Conservation (phyloP, 1,140 invertebrate species). For the Liolophura sinensis region DNA sequence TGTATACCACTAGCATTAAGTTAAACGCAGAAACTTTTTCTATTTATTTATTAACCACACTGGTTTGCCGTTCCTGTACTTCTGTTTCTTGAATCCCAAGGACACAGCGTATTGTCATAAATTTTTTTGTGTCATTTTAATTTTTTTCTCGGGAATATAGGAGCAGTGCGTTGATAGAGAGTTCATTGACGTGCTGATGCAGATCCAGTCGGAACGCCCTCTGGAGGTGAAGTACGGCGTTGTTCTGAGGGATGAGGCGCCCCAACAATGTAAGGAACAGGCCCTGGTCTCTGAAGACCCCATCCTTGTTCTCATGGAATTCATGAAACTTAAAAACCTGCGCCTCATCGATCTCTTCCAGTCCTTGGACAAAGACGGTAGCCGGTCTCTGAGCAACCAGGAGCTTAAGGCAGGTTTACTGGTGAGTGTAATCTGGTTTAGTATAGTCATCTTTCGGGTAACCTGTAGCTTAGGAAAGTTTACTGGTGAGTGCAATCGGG, state of each 20-base stretch:
- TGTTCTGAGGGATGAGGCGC: conserved; percentile 29
- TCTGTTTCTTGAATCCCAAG: not conserved
- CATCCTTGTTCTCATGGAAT: conserved; percentile 42
- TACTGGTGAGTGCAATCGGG: too few species aligned
- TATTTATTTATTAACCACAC: not conserved
- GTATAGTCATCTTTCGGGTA: conserved; percentile 29
- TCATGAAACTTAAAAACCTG: conserved; percentile 50
- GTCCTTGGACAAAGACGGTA: conserved; percentile 41
- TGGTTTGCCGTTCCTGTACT: not conserved
- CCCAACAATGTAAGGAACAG: conserved; percentile 19
- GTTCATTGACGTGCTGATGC: conserved; percentile 6
- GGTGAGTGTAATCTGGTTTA: too few species aligned
- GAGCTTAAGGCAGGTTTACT: conserved; percentile 37
- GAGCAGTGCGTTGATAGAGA: not conserved
- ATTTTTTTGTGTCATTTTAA: too few species aligned
- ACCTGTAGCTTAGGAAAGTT: too few species aligned
- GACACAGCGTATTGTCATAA: too few species aligned
- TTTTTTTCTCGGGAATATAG: not conserved
- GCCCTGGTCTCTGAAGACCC: conserved; percentile 45
- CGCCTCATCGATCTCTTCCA: conserved; percentile 47
- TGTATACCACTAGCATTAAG: too few species aligned
- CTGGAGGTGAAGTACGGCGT: conserved; percentile 34
- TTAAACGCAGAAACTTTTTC: too few species aligned
- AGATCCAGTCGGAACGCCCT: conserved; percentile 25
- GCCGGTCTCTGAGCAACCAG: conserved; percentile 33